Base-by-base conservation (phyloP, 2,113 vertebrate species). In the Mormoops blainvillei region DNA sequence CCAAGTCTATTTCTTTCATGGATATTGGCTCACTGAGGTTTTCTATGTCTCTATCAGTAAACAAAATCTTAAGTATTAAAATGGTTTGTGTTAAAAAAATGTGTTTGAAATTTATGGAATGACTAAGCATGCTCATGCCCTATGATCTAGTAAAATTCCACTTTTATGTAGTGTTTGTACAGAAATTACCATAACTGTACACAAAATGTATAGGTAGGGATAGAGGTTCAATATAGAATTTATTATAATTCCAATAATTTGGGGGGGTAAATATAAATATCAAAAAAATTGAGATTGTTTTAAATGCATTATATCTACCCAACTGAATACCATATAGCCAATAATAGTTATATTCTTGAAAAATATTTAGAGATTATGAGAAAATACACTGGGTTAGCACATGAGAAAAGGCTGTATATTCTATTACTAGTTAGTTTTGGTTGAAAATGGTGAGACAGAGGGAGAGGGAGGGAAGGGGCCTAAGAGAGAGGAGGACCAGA, bases 1-100 rank as follows among this genome's bases (percentile, higher is more conserved):
- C 48, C 4, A 87, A 52, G 28, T 41, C 76, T 68, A 70, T 68
- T 92, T 87, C 33, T 77, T 92, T 65, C 87, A 83, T 22, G 13
- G 13, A 33, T 87, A 58, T 43, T 93, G 26, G 52, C 10, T 87
- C 20, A 50, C 22, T 80, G 63, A 83, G 36, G 48, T 76, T 84
- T 92, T 56, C 63, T 83, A 61, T 48, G 52, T 70, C 65, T 92
- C 36, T 5, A 58, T 63, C n/a, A 68, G 63, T 83, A 63, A 83
- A 87, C 50, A 84, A 89, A 84, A 87, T 88, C 36, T 87, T 93
- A 88, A 76, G 5, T 77, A 85, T 84, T 86, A 76, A 71, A 88
- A 85, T 81, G 10, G 1, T 26, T 89, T 71, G 52, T 36, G 87
- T 70, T 22, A 12, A 43, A 87, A 94, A 94, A 85, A 48, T 31